Evolutionary conservation across 2,888 invertebrate genomes (phyloP).

Genomic region (Busseola fusca): DNA sequence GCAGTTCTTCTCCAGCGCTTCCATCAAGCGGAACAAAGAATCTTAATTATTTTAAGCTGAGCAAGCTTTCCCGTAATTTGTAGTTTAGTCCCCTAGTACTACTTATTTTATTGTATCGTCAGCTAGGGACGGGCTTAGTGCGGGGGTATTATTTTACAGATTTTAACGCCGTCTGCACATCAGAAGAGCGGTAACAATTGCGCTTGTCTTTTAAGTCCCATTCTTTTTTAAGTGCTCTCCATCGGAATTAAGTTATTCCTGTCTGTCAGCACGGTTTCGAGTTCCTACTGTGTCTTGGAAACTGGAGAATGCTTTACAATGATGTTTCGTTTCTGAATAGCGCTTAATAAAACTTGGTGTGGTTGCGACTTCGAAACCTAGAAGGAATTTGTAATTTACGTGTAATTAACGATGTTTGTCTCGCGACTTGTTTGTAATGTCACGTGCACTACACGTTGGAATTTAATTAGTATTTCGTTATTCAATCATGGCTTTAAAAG

Average conservation of each 20-base stretch:
- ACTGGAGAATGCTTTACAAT: conserved; percentile 59
- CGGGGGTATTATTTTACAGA: conserved; percentile 83
- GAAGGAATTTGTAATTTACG: conserved; percentile 55
- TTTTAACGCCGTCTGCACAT: conserved; percentile 82
- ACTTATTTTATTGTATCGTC: conserved; percentile 86
- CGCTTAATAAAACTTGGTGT: conserved; percentile 58
- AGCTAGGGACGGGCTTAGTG: conserved; percentile 77
- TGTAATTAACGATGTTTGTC: conserved; percentile 58
- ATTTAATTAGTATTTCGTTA: conserved; percentile 51
- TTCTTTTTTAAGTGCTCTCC: conserved; percentile 79
- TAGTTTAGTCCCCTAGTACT: conserved; percentile 78
- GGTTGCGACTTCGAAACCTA: conserved; percentile 57
- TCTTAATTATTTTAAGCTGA: conserved; percentile 87
- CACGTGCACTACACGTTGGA: conserved; percentile 37
- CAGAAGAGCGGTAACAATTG: conserved; percentile 74
- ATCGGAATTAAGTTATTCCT: conserved; percentile 80
- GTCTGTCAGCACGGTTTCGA: conserved; percentile 68
- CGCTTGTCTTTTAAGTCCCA: conserved; percentile 74
- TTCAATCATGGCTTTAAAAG: conserved; percentile 44
- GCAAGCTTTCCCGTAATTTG: conserved; percentile 82
- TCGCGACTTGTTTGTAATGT: conserved; percentile 42
- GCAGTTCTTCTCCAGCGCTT: conserved; percentile 56
- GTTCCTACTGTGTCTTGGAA: conserved; percentile 65
- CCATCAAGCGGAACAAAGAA: conserved; percentile 80
- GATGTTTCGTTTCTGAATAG: conserved; percentile 59